A percentile compares a stretch with the other conserved stretches of the same genome.
phyloP scores from a whole-genome alignment of 2,797 vertebrate genomes.

The Oreochromis mossambicus region DNA sequence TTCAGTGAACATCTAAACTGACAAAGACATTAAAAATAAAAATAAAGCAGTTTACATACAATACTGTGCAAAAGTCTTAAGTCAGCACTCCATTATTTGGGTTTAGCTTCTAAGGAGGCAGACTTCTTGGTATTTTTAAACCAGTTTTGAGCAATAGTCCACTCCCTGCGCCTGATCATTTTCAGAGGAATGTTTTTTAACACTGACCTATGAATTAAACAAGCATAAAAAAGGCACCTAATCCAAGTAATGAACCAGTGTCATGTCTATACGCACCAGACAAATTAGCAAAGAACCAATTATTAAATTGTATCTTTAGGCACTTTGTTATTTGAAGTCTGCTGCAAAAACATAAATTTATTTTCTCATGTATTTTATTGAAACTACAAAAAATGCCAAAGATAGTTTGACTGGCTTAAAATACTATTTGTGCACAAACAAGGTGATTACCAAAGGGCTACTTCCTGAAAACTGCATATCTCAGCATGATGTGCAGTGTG shows the following conservation, averaged over 20 bases:
- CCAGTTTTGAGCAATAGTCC: background rate
- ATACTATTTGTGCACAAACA: background rate
- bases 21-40: background rate
- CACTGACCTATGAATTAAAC: background rate
- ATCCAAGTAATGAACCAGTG: background rate
- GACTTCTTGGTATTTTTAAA: background rate
- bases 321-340: background rate
- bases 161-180: background rate
- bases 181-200: background rate
- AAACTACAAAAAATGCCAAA: background rate
- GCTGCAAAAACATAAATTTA: background rate
- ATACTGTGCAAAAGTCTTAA: background rate
- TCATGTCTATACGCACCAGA: background rate
- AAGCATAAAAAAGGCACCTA: background rate
- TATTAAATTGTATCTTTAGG: background rate
- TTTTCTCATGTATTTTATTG: background rate
- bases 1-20: conserved; percentile 6
- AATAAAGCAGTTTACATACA: background rate
- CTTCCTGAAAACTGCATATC: background rate
- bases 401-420: background rate
- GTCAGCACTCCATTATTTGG: background rate
- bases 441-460: background rate
- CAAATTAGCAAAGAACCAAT: background rate
- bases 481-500: background rate
- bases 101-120: background rate